A percentile compares a stretch with the other conserved stretches of the same genome.
phyloP scores from a whole-genome alignment of 2,113 vertebrate species.

The Rhagologus leucostigma region DNA sequence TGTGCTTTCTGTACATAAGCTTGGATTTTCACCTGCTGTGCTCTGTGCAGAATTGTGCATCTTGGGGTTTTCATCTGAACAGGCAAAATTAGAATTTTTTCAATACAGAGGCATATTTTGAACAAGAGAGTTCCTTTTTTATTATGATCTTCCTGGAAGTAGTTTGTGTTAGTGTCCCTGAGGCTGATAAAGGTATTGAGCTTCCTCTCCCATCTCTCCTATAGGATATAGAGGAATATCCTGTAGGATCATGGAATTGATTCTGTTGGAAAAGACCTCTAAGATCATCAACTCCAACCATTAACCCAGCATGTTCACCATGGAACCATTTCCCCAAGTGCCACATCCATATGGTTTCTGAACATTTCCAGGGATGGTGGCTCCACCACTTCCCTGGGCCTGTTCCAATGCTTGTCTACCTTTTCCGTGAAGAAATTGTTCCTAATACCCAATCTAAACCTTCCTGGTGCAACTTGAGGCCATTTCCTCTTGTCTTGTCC shows the following conservation, averaged over 20 bases:
- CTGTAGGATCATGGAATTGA: background rate
- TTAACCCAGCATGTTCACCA: background rate
- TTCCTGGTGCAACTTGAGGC: background rate
- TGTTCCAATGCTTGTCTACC: background rate
- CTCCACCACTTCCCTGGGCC: background rate
- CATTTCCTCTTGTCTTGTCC: rapidly evolving
- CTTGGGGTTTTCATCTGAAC: background rate
- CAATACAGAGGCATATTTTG: background rate
- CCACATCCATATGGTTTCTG: background rate
- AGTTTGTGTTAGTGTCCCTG: background rate
- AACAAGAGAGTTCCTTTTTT: background rate
- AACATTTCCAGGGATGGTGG: background rate
- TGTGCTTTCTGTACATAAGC: background rate
- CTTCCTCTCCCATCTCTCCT: background rate
- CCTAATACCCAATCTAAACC: background rate
- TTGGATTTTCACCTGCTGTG: background rate
- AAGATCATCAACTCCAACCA: background rate
- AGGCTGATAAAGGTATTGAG: background rate
- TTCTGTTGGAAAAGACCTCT: background rate
- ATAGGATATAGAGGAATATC: background rate
- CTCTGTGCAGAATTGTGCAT: background rate
- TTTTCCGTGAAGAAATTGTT: background rate
- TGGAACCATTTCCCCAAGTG: background rate
- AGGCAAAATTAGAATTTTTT: background rate
- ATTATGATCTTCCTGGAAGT: background rate